Base-by-base conservation (phyloP, 1,140 invertebrate species). In the Acromyrmex echinatior region DNA sequence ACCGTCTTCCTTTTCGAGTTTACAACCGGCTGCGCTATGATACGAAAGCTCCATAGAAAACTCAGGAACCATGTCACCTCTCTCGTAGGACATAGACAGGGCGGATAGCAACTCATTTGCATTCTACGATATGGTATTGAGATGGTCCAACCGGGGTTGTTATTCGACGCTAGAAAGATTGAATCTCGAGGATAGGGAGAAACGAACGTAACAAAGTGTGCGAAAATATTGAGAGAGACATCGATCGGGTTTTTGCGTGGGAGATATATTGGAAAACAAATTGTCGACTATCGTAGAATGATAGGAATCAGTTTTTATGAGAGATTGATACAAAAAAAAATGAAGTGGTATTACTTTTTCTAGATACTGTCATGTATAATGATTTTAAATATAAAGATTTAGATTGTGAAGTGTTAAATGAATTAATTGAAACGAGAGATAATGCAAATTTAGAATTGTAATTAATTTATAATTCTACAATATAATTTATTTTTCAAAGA, bases 41-140 rank as follows among this genome's bases (percentile, higher is more conserved):
- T 58, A 45, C 31, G 84, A 79, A 87, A 89, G 68, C 85, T 82
- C 87, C 49, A 85, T 56, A 73, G 68, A 63, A 58, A 68, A 80
- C 53, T 87, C 80, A 45, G 56, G 31, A 45, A 65, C 58, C 49
- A 58, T 21, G 12, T 65, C 51, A 60, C 39, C 39, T 78, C 21
- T 79, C 45, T 21, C 45, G 9, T 78, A 39, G 84, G 73, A 82
- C 73, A 62, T 84, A 79, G 60, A 87, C 10, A 56, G 51, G 51
- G 49, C 28, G 63, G 68, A 86, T 88, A 74, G 35, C 74, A 45
- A 39, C 66, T 87, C 85, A 81, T 90, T 90, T 87, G 88, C 88
- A 87, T 90, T 87, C 79, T 68, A 70, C 77, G 71, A n/a, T 49
- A 71, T 62, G 14, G 56, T 21, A 71, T 58, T 31, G 45, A 56